Evolutionary conservation across 2,797 vertebrate genomes (phyloP), one percentile per base, ranked within the genome.

Genomic region (Sternotherus odoratus): DNA sequence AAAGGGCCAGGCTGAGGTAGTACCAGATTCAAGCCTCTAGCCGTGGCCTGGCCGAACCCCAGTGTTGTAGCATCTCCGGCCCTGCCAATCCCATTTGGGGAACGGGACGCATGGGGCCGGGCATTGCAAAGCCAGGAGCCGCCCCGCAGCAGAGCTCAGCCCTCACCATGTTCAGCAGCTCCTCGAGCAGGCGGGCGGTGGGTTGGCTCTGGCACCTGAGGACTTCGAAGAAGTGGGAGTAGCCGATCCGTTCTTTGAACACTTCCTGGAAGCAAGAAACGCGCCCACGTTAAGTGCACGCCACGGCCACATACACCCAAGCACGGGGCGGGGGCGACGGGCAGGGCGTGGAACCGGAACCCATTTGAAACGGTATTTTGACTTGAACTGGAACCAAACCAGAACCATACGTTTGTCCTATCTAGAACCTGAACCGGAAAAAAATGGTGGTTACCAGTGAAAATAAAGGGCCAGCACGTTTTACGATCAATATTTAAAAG

Each of bases 211-310:
- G 99, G 97, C 99, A 99, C 97, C 98, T 99, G 91, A 99, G 97
- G 85, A 99, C 99, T 89, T 99, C 99, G 9, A 98, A 98, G 92
- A 99, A 98, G 95, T 99, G 99, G 8, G 98, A 95, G 94, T 99
- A 99, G 93, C 99, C 99, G 0, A 99, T 99, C 88, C 99, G 98
- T 91, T 99, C 99, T 97, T 99, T 99, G 96, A 99, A 99, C 91
- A 99, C 99, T 97, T 99, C 99, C 99, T 99, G 96, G 84, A 88
- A 43, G 2, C 26, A 83, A 53, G 49, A 24, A 5, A n/a, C 4
- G 12, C 2, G 0, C 39, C 23, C 43, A 7, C 0, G 0, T 50
- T 53, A 46, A 46, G 80, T 63, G 17, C 16, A 9, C 3, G 11
- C 12, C 2, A 1, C 1, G 5, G 36, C 0, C 1, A 51, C 79